Evolutionary conservation across 2,113 vertebrate genomes (phyloP), one percentile per base, ranked within the genome.

Genomic region (Semicossyphus pulcher): DNA sequence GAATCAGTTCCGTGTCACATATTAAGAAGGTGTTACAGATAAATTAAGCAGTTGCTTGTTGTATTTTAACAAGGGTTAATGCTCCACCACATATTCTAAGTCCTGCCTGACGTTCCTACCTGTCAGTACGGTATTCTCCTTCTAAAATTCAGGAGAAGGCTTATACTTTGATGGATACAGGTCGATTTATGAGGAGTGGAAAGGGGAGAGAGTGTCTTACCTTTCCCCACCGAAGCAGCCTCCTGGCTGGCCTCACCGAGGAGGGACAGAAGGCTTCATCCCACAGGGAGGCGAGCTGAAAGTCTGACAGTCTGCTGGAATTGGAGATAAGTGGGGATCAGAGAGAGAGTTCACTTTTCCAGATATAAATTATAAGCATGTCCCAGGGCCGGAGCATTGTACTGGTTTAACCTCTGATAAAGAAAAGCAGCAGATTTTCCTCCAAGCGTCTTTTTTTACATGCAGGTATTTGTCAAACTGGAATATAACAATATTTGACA

Each of bases 241-340:
- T 72, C 65, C 71, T 86, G 64, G 78, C 72, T 68, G 53, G 54
- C 70, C 80, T 84, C 68, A 29, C 53, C 0, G 8, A 63, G 49
- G 20, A 53, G 28, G 25, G 12, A 32, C 25, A 23, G 60, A 21
- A 64, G 42, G 53, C 53, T 60, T 85, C 44, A 57, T 73, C 53
- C 47, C 26, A 3, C 15, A 68, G 53, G 58, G 51, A 65, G 34
- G 42, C 29, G 67, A 63, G 44, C 58, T 71, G 52, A 37, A 53
- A 29, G 34, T 58, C 56, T 87, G 81, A 82, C 74, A 66, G 72
- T 62, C 68, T 64, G 44, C 62, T 69, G 79, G 80, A 72, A 69
- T 78, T 73, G 42, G 58, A 71, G 64, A 89, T 84, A 80, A 88
- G 84, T 86, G 63, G 72, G 65, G 83, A 88, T 88, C 60, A 85